A percentile compares a stretch with the other conserved stretches of the same genome.
phyloP scores from a whole-genome alignment of 2,888 invertebrate genomes.

The Ganaspis brasiliensis region DNA sequence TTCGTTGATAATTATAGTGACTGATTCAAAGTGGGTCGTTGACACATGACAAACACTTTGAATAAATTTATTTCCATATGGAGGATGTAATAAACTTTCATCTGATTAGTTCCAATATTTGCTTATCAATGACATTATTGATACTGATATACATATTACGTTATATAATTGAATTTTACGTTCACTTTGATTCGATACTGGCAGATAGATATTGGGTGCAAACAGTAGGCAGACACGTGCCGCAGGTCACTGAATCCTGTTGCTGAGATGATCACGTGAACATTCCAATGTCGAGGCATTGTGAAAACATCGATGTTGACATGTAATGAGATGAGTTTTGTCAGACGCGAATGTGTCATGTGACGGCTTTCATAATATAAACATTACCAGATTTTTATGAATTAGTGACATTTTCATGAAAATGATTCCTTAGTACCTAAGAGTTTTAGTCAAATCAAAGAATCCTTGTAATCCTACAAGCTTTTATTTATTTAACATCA shows the following conservation, averaged over 20 bases:
- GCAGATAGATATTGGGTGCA: constrained; percentile 63
- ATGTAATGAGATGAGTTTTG: constrained; percentile 41
- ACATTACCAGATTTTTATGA: not conserved
- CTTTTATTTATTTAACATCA: not conserved
- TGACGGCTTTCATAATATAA: constrained; percentile 22
- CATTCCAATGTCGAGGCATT: constrained; percentile 50
- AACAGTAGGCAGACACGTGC: constrained; percentile 72
- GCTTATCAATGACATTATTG: not conserved
- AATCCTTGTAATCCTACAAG: no score
- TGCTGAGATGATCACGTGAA: constrained; percentile 46
- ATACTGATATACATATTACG: no score
- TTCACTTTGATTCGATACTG: constrained; percentile 25
- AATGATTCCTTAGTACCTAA: not conserved
- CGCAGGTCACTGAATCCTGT: constrained; percentile 58
- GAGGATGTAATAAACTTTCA: not conserved
- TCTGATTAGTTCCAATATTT: not conserved
- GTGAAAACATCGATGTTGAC: constrained; percentile 41
- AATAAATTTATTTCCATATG: not conserved
- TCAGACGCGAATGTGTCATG: constrained; percentile 35
- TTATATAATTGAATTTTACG: not conserved
- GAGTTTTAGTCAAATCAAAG: constrained; percentile 22
- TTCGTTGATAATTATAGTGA: not conserved
- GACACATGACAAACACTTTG: constrained; percentile 23
- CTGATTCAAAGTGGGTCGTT: not conserved
- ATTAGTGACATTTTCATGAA: not conserved